Evolutionary conservation across 1,140 invertebrate species (phyloP).

Genomic region (Cotesia glomerata): DNA sequence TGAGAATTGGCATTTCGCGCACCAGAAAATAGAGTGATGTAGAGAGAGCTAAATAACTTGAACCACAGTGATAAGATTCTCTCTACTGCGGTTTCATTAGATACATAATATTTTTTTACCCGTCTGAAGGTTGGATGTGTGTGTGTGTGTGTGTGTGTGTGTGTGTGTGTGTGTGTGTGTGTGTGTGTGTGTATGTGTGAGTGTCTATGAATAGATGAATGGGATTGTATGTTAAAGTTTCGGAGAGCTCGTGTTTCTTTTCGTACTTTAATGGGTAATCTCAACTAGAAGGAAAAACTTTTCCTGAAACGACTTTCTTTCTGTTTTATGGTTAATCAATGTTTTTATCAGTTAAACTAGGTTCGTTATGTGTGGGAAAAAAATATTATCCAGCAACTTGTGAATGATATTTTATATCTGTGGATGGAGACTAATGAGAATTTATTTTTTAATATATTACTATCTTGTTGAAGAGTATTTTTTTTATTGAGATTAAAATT

Average conservation of each 20-base stretch:
- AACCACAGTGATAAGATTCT: too few species aligned
- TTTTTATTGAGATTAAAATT: too few species aligned
- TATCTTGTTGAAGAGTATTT: background rate
- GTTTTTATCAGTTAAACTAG: conserved; percentile 32
- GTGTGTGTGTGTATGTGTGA: too few species aligned
- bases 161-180: background rate
- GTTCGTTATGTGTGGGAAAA: conserved; percentile 1
- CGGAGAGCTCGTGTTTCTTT: conserved; percentile 17
- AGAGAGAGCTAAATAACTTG: too few species aligned
- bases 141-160: background rate
- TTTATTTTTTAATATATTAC: background rate
- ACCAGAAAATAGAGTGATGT: too few species aligned
- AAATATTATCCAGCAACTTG: background rate
- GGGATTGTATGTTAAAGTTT: too few species aligned
- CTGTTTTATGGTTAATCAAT: conserved; percentile 45
- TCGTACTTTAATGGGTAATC: conserved; percentile 42
- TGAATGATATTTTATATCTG: background rate
- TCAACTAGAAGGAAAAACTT: conserved; percentile 38
- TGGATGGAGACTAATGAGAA: background rate
- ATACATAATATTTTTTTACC: background rate
- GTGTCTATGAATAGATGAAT: background rate
- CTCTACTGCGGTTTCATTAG: too few species aligned
- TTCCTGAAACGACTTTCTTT: conserved; percentile 25
- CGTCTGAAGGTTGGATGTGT: background rate
- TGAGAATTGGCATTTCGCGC: too few species aligned